Conservation (phyloP, 2,888 invertebrate species). For the Laothoe populi region DNA sequence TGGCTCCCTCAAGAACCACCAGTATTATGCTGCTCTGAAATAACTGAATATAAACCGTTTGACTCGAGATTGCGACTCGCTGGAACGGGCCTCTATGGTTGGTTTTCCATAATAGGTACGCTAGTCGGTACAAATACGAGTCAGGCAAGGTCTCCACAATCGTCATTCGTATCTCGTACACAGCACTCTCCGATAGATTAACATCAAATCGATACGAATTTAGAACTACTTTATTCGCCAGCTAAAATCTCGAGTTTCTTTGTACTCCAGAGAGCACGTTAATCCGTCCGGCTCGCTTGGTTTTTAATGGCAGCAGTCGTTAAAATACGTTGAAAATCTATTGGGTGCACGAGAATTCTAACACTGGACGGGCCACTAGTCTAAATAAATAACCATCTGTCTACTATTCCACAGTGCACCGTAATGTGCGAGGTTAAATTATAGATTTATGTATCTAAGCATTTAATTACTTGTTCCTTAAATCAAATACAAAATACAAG, state of each 20-base stretch:
- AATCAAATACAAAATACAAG: constrained; percentile 29
- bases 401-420: background rate
- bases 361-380: background rate
- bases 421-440: background rate
- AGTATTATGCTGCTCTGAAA: too few relatives aligned
- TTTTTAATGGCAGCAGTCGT: constrained; percentile 12
- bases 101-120: too few relatives aligned
- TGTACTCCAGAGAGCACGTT: constrained; percentile 3
- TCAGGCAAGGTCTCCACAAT: too few relatives aligned
- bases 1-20: too few relatives aligned
- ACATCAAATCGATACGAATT: background rate
- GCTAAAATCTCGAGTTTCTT: constrained; percentile 13
- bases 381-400: constrained; percentile 11
- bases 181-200: background rate
- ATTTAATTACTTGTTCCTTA: constrained; percentile 17
- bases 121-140: too few relatives aligned
- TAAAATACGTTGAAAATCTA: constrained; percentile 9
- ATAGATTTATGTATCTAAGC: background rate
- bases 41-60: too few relatives aligned
- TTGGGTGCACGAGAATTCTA: background rate
- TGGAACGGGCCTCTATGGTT: too few relatives aligned
- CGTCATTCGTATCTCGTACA: too few relatives aligned
- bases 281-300: constrained; percentile 3
- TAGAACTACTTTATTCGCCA: background rate
- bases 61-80: too few relatives aligned